These are phyloP conservation scores for Leiothrix lutea DNA, from an alignment of 2,113 vertebrate species.

Conservation along the genomic window DNA sequence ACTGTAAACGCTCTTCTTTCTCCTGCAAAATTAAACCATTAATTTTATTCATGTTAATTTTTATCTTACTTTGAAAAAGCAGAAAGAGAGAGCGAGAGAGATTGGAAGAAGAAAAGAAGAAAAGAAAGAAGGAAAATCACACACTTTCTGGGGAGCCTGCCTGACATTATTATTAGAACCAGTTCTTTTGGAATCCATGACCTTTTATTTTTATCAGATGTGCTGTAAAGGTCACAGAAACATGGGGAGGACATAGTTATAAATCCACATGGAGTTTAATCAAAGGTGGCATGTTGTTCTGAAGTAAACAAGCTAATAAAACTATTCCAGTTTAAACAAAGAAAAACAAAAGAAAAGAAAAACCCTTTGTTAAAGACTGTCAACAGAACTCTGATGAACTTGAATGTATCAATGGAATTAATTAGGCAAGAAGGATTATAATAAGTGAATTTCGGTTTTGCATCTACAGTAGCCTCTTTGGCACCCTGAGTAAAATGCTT, in stretches of 20 bases:
- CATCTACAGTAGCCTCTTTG: conserved; percentile 58
- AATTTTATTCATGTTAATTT: conserved; percentile 76
- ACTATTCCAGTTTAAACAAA: conserved; percentile 54
- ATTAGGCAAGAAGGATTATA: conserved; percentile 68
- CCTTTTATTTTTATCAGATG: conserved; percentile 78
- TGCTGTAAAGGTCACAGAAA: conserved; percentile 76
- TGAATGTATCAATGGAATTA: conserved; percentile 71
- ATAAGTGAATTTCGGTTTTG: conserved; percentile 55
- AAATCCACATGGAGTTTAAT: conserved; percentile 82
- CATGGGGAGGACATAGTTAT: conserved; percentile 68
- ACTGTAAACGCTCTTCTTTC: conserved; percentile 67
- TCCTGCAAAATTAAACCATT: conserved; percentile 78
- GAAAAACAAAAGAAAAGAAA: background rate
- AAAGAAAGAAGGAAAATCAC: conserved; percentile 37
- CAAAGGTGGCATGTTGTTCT: conserved; percentile 70
- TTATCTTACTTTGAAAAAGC: conserved; percentile 65
- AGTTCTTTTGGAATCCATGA: conserved; percentile 64
- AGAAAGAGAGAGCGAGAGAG: background rate
- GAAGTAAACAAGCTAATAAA: conserved; percentile 77
- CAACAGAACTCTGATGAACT: conserved; percentile 60
- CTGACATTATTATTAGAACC: conserved; percentile 72
- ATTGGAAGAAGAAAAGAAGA: background rate
- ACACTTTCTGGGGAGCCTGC: conserved; percentile 47
- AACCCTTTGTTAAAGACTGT: conserved; percentile 63
- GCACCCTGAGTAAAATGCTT: conserved; percentile 30